These are phyloP conservation scores for Ennomos quercinarius DNA, from an alignment of 2,888 invertebrate species.

Conservation along the genomic window DNA sequence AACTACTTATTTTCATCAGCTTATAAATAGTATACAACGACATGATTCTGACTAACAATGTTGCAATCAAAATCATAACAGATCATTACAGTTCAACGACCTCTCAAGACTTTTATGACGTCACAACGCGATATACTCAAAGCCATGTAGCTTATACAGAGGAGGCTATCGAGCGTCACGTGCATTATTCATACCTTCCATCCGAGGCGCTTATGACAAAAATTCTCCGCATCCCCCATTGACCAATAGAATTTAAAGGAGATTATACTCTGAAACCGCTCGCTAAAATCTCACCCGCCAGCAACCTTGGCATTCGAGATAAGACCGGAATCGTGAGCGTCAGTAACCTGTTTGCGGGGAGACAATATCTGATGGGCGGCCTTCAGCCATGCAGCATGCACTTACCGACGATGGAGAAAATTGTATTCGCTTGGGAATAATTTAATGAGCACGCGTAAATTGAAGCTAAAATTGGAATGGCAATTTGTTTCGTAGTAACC, in stretches of 20 bases:
- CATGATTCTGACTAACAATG: slow-evolving; percentile 9
- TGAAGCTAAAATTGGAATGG: slow-evolving; percentile 14
- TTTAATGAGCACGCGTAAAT: slow-evolving; percentile 28
- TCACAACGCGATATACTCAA: slow-evolving; percentile 46
- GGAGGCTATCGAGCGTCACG: slow-evolving; percentile 37
- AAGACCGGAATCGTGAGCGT: slow-evolving; percentile 42
- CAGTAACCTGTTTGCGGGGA: slow-evolving; percentile 47
- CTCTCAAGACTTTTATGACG: slow-evolving; percentile 46
- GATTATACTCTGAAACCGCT: slow-evolving; percentile 50
- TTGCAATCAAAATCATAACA: slow-evolving; percentile 32
- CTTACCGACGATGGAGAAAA: slow-evolving; percentile 29
- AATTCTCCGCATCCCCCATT: slow-evolving; percentile 66
- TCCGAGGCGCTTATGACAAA: slow-evolving; percentile 60
- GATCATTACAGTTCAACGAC: slow-evolving; percentile 34
- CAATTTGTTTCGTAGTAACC: slow-evolving; percentile 7
- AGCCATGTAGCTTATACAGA: neutral
- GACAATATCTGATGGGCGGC: slow-evolving; percentile 43
- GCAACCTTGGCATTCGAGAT: slow-evolving; percentile 54
- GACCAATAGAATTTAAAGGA: slow-evolving; percentile 53
- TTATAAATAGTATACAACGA: slow-evolving; percentile 6
- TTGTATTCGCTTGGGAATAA: slow-evolving; percentile 24
- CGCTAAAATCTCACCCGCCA: slow-evolving; percentile 46
- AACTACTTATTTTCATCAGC: too few relatives aligned
- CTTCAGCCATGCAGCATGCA: slow-evolving; percentile 40
- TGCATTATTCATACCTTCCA: slow-evolving; percentile 73